Conservation (phyloP, 2,888 invertebrate genomes). For the Cryptophagus acutangulus region DNA sequence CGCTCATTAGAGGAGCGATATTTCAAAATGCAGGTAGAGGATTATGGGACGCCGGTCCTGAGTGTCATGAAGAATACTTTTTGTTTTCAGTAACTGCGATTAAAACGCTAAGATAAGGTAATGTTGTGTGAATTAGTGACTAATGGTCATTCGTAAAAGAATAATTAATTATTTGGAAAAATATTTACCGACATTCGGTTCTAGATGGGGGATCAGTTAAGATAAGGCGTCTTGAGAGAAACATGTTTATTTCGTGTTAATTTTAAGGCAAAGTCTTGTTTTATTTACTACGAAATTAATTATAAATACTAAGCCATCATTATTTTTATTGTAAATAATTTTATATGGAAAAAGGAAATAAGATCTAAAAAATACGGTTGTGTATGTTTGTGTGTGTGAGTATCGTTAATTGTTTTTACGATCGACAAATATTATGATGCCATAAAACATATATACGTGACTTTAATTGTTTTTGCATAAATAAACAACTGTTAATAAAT, state of each 20-base stretch:
- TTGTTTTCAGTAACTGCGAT: conserved; percentile 4
- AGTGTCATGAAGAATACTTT: neutral
- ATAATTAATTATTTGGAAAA: conserved; percentile 33
- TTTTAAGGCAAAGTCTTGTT: conserved; percentile 32
- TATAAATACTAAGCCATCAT: no score
- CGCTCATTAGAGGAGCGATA: no score
- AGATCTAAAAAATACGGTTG: no score
- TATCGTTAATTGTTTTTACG: no score
- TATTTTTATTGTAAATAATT: no score
- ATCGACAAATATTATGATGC: conserved; percentile 1
- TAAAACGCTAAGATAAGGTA: conserved; percentile 27
- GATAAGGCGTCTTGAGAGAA: conserved; percentile 29
- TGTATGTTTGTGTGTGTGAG: no score
- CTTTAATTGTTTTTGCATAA: conserved; percentile 1
- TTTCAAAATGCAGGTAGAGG: no score
- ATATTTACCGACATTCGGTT: conserved; percentile 25
- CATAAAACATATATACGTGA: neutral
- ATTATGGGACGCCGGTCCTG: conserved; percentile 4
- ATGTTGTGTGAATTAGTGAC: conserved; percentile 33
- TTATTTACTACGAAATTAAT: conserved; percentile 26
- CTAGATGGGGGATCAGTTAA: conserved; percentile 22
- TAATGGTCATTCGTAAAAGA: conserved; percentile 32
- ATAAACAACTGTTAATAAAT: conserved; percentile 1
- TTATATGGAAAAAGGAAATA: no score
- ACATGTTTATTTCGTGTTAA: conserved; percentile 37